These are phyloP conservation scores for Isichthys henryi DNA, from an alignment of 2,113 vertebrate species.

Conservation along the genomic window DNA sequence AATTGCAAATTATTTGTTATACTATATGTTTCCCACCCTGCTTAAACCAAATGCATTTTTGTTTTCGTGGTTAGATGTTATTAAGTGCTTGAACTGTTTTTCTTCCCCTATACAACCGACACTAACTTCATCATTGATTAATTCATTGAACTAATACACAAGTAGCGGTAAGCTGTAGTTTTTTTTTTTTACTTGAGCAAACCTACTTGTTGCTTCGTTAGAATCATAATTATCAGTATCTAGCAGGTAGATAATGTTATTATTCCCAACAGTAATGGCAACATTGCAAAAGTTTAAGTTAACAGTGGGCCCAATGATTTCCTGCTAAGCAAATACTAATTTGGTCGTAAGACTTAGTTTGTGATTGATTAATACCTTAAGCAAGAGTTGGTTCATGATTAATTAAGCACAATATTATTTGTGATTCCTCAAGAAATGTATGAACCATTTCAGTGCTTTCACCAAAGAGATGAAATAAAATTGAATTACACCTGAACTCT, in stretches of 20 bases:
- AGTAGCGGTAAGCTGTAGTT: too few relatives aligned
- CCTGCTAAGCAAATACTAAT: background rate
- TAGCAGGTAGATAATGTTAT: background rate
- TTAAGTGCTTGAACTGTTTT: background rate
- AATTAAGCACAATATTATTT: background rate
- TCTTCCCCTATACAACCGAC: background rate
- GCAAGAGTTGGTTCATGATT: background rate
- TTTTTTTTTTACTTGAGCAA: too few relatives aligned
- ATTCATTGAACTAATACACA: too few relatives aligned
- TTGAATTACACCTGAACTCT: background rate
- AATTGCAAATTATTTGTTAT: conserved; percentile 6
- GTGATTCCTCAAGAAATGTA: background rate
- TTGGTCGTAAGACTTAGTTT: background rate
- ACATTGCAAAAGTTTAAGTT: background rate
- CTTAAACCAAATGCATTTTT: background rate
- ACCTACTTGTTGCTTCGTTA: background rate
- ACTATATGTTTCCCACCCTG: background rate
- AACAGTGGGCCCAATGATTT: background rate
- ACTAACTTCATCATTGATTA: background rate
- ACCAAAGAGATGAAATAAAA: background rate
- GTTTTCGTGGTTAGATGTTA: background rate
- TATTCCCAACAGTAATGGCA: background rate
- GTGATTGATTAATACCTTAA: background rate
- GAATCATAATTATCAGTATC: background rate
- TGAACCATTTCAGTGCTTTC: background rate